phyloP scores from a whole-genome alignment of 2,797 vertebrate species.

The Neomorphus geoffroyi region DNA sequence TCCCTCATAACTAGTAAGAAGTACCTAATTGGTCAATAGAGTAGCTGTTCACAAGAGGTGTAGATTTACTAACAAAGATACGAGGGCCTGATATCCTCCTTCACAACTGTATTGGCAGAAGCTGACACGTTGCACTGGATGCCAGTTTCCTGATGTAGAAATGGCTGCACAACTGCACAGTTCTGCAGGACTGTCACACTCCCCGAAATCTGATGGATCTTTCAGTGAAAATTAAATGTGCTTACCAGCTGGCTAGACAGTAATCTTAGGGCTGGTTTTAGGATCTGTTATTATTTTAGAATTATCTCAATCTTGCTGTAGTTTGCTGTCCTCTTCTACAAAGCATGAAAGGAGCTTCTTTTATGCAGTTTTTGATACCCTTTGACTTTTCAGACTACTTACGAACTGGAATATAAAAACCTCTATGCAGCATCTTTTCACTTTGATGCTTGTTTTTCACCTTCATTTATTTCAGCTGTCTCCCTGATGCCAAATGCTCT shows the following conservation, averaged over 20 bases:
- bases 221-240: not conserved
- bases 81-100: not conserved
- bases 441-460: not conserved
- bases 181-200: not conserved
- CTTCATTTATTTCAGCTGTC: not conserved
- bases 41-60: not conserved
- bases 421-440: not conserved
- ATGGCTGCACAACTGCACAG: not conserved
- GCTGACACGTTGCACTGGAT: not conserved
- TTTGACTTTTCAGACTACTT: not conserved
- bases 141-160: not conserved
- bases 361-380: not conserved
- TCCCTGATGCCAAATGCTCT: not conserved
- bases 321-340: not conserved
- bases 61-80: not conserved
- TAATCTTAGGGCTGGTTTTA: not conserved
- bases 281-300: not conserved
- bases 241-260: not conserved
- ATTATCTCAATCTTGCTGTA: not conserved
- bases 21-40: not conserved
- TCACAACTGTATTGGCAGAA: not conserved
- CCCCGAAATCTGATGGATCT: not conserved
- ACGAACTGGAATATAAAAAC: not conserved
- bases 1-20: not conserved
- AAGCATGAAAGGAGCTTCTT: not conserved